phyloP scores from a whole-genome alignment of 2,888 invertebrate genomes.

The Nemapogon koenigi region DNA sequence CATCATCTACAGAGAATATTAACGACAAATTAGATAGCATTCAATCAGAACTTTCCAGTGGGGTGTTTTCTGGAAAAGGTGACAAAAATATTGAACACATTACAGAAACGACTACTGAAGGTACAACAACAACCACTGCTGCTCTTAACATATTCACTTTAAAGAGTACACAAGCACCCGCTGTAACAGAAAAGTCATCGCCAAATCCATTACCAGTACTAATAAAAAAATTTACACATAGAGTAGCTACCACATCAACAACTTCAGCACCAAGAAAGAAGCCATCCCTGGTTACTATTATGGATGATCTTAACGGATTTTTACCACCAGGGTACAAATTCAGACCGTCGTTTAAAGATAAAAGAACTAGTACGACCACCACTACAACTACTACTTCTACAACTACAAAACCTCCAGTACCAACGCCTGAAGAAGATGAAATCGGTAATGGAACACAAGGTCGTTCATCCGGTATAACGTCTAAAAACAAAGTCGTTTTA shows the following conservation, averaged over 20 bases:
- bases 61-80: conserved; percentile 73
- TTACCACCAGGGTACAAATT: conserved; percentile 70
- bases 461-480: conserved; percentile 57
- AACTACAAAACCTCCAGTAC: conserved; percentile 18
- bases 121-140: conserved; percentile 31
- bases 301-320: conserved; percentile 68
- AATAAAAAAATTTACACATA: conserved; percentile 71
- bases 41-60: conserved; percentile 83
- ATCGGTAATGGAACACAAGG: conserved; percentile 48
- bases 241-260: conserved; percentile 34
- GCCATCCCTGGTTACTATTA: conserved; percentile 48
- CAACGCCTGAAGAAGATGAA: conserved; percentile 24
- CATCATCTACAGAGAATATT: conserved; percentile 80
- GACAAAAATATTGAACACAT: conserved; percentile 72
- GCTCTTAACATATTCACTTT: conserved; percentile 54
- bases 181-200: conserved; percentile 58
- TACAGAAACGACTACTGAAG: conserved; percentile 50
- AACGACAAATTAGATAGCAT: conserved; percentile 86
- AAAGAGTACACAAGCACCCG: conserved; percentile 52
- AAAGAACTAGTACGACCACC: conserved; percentile 55
- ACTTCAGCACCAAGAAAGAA: conserved; percentile 52
- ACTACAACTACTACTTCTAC: conserved; percentile 25
- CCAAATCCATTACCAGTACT: conserved; percentile 67
- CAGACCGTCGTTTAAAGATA: conserved; percentile 57
- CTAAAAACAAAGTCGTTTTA: conserved; percentile 64